Percentiles rank a stretch among this genome's conserved stretches.
Evolutionary conservation across 2,113 vertebrate genomes (phyloP).

Genomic region (Delphinus delphis): DNA sequence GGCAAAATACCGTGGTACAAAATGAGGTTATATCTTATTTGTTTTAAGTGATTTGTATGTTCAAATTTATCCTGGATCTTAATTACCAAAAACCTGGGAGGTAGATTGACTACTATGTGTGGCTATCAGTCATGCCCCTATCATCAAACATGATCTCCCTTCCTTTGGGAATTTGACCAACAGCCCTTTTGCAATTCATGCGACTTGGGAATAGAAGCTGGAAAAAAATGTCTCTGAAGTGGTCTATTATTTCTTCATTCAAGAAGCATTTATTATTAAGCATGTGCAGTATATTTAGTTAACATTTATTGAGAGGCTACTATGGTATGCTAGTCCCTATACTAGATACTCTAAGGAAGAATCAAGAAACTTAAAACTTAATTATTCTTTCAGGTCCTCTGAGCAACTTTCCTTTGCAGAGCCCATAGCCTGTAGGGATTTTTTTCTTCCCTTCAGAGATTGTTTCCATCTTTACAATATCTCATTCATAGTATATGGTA

Average conservation of each 20-base stretch:
- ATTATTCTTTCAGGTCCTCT: conserved; percentile 41
- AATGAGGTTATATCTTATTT: neutral
- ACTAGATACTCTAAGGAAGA: neutral
- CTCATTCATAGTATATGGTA: neutral
- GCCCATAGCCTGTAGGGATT: neutral
- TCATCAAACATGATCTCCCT: neutral
- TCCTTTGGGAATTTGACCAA: conserved; percentile 34
- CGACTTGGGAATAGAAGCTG: conserved; percentile 20
- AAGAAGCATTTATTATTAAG: conserved; percentile 52
- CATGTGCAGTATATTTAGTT: neutral
- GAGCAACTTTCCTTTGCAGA: neutral
- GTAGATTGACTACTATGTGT: neutral
- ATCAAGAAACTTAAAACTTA: conserved; percentile 27
- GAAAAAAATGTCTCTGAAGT: neutral
- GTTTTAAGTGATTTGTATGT: neutral
- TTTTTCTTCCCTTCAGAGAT: neutral
- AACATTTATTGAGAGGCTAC: neutral
- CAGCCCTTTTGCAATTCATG: neutral
- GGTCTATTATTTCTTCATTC: neutral
- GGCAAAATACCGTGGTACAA: neutral
- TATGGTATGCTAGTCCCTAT: neutral
- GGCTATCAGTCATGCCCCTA: neutral
- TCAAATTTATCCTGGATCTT: neutral
- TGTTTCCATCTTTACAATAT: neutral
- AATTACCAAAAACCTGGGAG: neutral